Base-by-base conservation (phyloP, 2,113 vertebrate genomes). In the Ceratotherium simum region DNA sequence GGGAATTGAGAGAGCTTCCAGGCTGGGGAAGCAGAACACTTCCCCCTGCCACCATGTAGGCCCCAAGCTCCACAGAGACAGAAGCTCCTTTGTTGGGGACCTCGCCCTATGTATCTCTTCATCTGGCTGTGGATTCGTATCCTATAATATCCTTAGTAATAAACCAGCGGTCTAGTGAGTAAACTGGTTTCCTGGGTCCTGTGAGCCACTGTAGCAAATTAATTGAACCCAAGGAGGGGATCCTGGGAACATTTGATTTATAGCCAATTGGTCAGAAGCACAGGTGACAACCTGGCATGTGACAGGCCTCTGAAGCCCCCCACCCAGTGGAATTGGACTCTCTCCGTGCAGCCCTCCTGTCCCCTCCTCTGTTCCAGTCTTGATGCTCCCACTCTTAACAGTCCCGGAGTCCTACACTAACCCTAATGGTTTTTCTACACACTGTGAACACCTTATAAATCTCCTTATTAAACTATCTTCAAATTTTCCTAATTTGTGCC, bases 11-110 rank as follows among this genome's bases (percentile, higher is more conserved):
- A 14, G 51, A 16, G 51, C 51, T 54, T 54, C 51, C 51, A 54
- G 13, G 51, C 51, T 54, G 51, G 51, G 51, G 58, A 36, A 58
- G 6, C 33, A 36, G 54, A 80, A 16, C 0, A 6, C 12, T 13
- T 27, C 33, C 51, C 8, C 21, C 25, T 36, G n/a, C 21, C 2
- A 14, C 51, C 7, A 0, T 9, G 21, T 7, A 1, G 2, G 54
- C 54, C 78, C 20, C 12, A 58, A 36, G 27, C 78, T 58, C 33
- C 54, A 27, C 4, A 2, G n/a, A 12, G 51, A 79, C 76, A 79
- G 33, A 14, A 23, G 51, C 51, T 56, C 33, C 12, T 79, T 56
- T 3, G 33, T 23, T 39, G 6, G 5, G 20, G 51, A 8, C 3
- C 78, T 58, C 33, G 8, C 18, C 29, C 46, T 51, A 33, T 8